Conservation (phyloP, 2,113 vertebrate genomes). For the Brachyhypopomus gauderio region DNA sequence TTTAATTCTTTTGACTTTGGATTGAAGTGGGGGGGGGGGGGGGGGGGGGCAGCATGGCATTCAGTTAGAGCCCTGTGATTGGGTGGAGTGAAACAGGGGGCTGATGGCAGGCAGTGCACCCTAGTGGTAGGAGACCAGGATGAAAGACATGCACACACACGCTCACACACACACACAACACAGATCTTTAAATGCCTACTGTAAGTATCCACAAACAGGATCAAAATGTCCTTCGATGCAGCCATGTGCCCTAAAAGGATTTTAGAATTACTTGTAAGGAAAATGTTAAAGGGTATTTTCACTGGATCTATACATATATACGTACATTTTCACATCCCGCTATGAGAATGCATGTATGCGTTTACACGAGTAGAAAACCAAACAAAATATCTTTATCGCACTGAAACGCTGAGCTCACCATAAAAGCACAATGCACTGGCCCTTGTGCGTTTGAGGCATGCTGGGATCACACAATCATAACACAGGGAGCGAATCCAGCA, state of each 20-base stretch:
- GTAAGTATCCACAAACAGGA: not conserved
- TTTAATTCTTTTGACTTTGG: conserved; percentile 40
- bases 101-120: conserved; percentile 69
- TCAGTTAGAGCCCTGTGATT: conserved; percentile 54
- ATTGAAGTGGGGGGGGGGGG: conserved; percentile 54
- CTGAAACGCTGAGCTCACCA: conserved; percentile 14
- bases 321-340: not conserved
- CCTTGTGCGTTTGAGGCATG: not conserved
- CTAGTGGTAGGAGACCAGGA: conserved; percentile 69
- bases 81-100: conserved; percentile 49
- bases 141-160: conserved; percentile 18
- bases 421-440: conserved; percentile 11
- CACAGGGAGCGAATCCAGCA: conserved; percentile 62
- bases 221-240: not conserved
- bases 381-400: conserved; percentile 13
- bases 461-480: conserved; percentile 46
- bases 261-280: not conserved
- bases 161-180: not conserved
- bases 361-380: conserved; percentile 1
- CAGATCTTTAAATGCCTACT: not conserved
- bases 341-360: not conserved
- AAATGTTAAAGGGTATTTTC: not conserved
- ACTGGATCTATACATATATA: not conserved
- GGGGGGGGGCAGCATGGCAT: conserved; percentile 42
- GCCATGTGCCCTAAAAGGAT: not conserved